Evolutionary conservation across 2,888 invertebrate species (phyloP).

Genomic region (Agonopterix alstromeriana): DNA sequence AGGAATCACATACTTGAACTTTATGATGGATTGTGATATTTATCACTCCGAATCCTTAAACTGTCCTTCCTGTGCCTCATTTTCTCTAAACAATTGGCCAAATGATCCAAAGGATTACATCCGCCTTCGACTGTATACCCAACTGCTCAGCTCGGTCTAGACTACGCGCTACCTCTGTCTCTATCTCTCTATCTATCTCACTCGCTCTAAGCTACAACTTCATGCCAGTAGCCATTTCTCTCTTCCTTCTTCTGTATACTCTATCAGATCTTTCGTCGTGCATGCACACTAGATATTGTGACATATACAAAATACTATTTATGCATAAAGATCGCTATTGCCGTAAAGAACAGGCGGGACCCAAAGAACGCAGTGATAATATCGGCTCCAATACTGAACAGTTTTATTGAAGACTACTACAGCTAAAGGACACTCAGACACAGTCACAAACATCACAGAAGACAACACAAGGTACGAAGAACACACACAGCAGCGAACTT

Average conservation of each 20-base stretch:
- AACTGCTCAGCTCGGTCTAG: slow-evolving; percentile 69
- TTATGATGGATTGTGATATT: no score
- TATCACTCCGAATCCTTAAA: slow-evolving; percentile 5
- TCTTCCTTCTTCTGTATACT: slow-evolving; percentile 71
- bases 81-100: slow-evolving; percentile 29
- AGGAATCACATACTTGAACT: no score
- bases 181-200: slow-evolving; percentile 70
- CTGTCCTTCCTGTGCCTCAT: background rate
- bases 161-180: slow-evolving; percentile 68
- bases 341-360: slow-evolving; percentile 51
- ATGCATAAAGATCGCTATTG: slow-evolving; percentile 66
- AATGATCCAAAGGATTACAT: slow-evolving; percentile 58
- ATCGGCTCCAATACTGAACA: slow-evolving; percentile 49
- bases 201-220: slow-evolving; percentile 69
- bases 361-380: slow-evolving; percentile 58
- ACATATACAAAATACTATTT: slow-evolving; percentile 66
- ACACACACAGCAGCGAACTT: slow-evolving; percentile 27
- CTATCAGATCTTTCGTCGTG: slow-evolving; percentile 70
- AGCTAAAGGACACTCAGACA: slow-evolving; percentile 59
- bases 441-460: slow-evolving; percentile 65
- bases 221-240: slow-evolving; percentile 71
- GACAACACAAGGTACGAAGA: slow-evolving; percentile 64
- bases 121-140: slow-evolving; percentile 61
- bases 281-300: slow-evolving; percentile 77
- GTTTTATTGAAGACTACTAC: slow-evolving; percentile 43